Conservation (phyloP, 2,888 invertebrate genomes). For the Orthosia cruda region DNA sequence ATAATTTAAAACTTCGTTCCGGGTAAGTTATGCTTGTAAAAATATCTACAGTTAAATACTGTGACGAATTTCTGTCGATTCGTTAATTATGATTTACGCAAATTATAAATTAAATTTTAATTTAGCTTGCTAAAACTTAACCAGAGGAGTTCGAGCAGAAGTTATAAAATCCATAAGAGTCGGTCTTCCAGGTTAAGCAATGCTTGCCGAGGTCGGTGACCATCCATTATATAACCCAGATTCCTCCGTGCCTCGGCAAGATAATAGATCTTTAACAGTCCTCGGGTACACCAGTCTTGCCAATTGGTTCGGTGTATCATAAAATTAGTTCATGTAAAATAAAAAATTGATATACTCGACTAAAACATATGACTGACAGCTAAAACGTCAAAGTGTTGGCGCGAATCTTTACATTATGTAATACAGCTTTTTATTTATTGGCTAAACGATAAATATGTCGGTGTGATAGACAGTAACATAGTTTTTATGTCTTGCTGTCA, state of each 20-base stretch:
- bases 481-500: neutral
- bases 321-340: constrained; percentile 5
- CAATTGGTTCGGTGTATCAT: no score
- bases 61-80: constrained; percentile 38
- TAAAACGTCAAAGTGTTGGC: constrained; percentile 8
- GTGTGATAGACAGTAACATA: constrained; percentile 2
- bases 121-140: neutral
- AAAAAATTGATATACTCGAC: constrained; percentile 21
- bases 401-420: constrained; percentile 8
- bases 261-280: no score
- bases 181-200: no score
- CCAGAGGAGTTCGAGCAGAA: no score
- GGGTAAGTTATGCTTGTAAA: constrained; percentile 33
- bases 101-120: neutral
- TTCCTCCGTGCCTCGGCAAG: no score
- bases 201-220: no score
- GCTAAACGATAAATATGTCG: neutral
- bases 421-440: constrained; percentile 30
- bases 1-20: constrained; percentile 43
- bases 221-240: no score
- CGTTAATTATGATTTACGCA: constrained; percentile 21
- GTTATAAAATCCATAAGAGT: no score
- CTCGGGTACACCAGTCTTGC: no score
- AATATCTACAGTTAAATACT: constrained; percentile 23
- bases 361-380: neutral